These are phyloP conservation scores for Holacanthella duospinosa DNA, from an alignment of 2,888 invertebrate species.

Conservation along the genomic window DNA sequence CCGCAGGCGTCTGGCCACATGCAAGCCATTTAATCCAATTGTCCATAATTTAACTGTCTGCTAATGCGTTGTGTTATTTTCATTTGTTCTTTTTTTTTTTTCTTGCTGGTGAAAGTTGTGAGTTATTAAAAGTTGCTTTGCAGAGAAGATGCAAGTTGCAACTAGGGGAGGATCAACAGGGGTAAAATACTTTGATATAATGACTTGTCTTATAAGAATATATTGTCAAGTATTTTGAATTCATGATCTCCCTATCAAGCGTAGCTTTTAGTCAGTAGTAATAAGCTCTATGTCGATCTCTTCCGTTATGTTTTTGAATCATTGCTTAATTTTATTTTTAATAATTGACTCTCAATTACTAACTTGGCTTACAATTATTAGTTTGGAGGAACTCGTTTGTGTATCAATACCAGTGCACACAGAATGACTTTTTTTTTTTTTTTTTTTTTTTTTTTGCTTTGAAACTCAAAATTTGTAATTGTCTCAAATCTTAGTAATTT, in stretches of 20 bases:
- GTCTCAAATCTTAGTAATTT: too few relatives aligned
- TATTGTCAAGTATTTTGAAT: neutral
- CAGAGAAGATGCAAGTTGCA: neutral
- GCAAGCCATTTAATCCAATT: neutral
- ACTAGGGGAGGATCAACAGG: neutral
- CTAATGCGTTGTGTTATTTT: neutral
- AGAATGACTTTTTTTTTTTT: too few relatives aligned
- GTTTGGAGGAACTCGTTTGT: too few relatives aligned
- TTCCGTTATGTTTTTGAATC: neutral
- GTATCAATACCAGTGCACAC: too few relatives aligned
- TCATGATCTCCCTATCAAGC: neutral
- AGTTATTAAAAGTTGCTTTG: neutral
- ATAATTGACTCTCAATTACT: too few relatives aligned
- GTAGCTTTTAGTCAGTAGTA: constrained; percentile 2
- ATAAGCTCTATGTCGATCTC: neutral
- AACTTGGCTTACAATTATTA: too few relatives aligned
- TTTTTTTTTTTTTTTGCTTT: too few relatives aligned
- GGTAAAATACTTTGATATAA: neutral
- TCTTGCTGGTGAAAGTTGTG: neutral
- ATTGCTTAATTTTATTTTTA: too few relatives aligned
- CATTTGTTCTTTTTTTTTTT: neutral
- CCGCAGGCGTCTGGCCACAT: too few relatives aligned
- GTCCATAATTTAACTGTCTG: neutral
- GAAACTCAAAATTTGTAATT: too few relatives aligned
- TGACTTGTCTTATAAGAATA: too few relatives aligned